Evolutionary conservation across 2,797 vertebrate species (phyloP), one percentile per base, ranked within the genome.

Genomic region (Natrix natrix): DNA sequence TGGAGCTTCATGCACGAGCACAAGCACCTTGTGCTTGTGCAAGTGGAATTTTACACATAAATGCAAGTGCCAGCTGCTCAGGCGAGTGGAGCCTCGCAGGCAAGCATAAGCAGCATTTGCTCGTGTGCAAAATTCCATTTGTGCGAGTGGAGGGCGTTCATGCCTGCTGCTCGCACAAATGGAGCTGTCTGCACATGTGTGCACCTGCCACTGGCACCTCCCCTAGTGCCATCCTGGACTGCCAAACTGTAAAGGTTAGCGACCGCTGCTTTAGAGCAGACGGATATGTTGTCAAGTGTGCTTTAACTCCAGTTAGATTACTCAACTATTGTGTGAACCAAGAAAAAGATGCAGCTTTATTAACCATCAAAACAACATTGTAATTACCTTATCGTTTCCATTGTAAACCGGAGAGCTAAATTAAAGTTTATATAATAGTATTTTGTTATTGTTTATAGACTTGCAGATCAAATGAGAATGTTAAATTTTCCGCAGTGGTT

Each of bases 401-500:
- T 60, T 48, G 54, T 91, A 83, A 57, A 63, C 8, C 5, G 5
- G 55, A 91, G 10, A 43, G 20, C 56, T 63, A 86, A 86, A 37
- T 10, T 43, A 22, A 48, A 56, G 16, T 91, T 91, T 88, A 88
- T 83, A 57, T 87, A 11, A 52, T 52, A 52, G 14, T 57, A 12
- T 95, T 91, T n/a, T 60, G 43, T 12, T 90, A 90, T 92, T 95
- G 93, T 94, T 96, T 90, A 69, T 74, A 99, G 99, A 96, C 98
- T 99, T 92, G 98, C 98, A 43, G 99, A 98, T 96, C 98, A 98
- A 95, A 98, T 98, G 98, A 98, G 99, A 92, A 98, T 99, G 98
- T 99, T 99, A 98, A 99, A 98, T 93, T 99, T 99, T 95, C 98
- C 96, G 90, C 98, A 98, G 90, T 98, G 98, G 98, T 97, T 98